Evolutionary conservation across 2,797 vertebrate genomes (phyloP).

Genomic region (Dendrocincla tyrannina): DNA sequence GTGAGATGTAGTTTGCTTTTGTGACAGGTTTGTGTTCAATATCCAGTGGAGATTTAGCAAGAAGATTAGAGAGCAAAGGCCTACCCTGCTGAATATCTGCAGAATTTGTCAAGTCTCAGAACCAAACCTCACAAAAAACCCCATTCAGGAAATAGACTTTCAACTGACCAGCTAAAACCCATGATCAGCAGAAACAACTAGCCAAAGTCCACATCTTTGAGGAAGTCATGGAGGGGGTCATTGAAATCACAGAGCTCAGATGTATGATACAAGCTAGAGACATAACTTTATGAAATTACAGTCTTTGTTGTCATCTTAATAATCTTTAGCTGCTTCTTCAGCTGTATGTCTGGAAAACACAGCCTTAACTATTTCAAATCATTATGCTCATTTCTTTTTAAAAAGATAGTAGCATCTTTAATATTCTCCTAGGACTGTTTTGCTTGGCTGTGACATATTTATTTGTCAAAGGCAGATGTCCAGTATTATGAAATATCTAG

Average conservation of each 20-base stretch:
- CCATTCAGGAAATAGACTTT: neutral
- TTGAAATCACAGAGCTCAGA: neutral
- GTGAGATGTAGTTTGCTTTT: neutral
- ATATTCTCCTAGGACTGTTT: neutral
- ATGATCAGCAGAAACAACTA: neutral
- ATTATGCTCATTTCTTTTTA: neutral
- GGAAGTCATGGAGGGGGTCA: neutral
- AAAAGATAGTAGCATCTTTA: neutral
- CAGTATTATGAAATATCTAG: neutral
- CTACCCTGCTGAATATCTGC: neutral
- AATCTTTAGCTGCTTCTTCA: neutral
- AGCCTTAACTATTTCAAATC: neutral
- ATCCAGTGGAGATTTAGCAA: neutral
- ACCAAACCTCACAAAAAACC: neutral
- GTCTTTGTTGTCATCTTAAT: neutral
- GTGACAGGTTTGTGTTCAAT: neutral
- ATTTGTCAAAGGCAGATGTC: constrained; percentile 13
- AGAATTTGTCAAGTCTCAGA: neutral
- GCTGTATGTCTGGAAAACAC: neutral
- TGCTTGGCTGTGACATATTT: neutral
- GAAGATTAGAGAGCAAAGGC: neutral
- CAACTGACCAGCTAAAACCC: neutral
- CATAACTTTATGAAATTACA: neutral
- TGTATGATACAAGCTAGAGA: neutral
- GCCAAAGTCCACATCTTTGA: neutral